Evolutionary conservation across 2,113 vertebrate species (phyloP).

Genomic region (Tenebrosternarchus preto): DNA sequence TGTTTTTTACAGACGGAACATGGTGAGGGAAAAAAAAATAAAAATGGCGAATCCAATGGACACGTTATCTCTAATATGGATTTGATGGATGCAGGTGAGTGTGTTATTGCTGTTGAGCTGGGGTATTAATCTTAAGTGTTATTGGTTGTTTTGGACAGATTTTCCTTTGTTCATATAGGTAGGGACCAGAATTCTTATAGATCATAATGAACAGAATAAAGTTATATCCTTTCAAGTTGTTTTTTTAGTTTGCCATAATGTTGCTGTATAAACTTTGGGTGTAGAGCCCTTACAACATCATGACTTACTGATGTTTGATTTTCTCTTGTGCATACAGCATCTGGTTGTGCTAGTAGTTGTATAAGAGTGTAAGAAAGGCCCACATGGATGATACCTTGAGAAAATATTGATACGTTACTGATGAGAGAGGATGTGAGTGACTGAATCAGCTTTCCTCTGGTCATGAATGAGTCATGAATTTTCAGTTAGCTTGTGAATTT

Average conservation of each 20-base stretch:
- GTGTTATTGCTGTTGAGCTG: not conserved
- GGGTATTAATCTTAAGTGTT: not conserved
- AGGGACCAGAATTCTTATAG: not conserved
- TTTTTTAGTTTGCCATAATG: slow-evolving; percentile 27
- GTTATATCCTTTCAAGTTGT: not conserved
- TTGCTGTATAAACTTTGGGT: slow-evolving; percentile 63
- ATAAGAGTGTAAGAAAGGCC: not conserved
- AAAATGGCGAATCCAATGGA: slow-evolving; percentile 66
- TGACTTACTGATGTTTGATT: slow-evolving; percentile 60
- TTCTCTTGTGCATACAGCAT: slow-evolving; percentile 56
- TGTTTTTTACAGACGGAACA: slow-evolving; percentile 17
- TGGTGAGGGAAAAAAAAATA: slow-evolving; percentile 53
- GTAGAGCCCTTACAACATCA: slow-evolving; percentile 54
- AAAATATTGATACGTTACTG: slow-evolving; percentile 55
- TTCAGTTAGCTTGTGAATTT: not conserved
- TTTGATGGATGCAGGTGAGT: slow-evolving; percentile 56
- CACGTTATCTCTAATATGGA: slow-evolving; percentile 51
- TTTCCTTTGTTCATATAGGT: not conserved
- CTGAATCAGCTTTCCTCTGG: not conserved
- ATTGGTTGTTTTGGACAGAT: not conserved
- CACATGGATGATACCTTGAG: slow-evolving; percentile 46
- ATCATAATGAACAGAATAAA: not conserved
- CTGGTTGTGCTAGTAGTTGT: slow-evolving; percentile 23
- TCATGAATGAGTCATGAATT: slow-evolving; percentile 4
- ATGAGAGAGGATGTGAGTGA: not conserved